Evolutionary conservation across 2,797 vertebrate species (phyloP), one percentile per base, ranked within the genome.

Genomic region (Spondyliosoma cantharus): DNA sequence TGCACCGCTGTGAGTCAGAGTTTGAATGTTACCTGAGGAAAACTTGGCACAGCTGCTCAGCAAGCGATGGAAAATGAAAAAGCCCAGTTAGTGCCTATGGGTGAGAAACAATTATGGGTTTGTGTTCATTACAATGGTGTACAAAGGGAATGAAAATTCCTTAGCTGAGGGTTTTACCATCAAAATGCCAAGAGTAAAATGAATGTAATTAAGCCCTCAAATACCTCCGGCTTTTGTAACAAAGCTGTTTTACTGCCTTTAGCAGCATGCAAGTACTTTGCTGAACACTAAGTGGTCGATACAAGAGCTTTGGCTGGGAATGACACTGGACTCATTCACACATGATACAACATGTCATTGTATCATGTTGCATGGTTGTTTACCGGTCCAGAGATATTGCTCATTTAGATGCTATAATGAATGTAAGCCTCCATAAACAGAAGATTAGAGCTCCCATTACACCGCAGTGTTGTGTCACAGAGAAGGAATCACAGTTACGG

Each of bases 51-150:
- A 17, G 82, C 80, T 71, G 79, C 89, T 87, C 74, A 89, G 90
- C 77, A 19, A 88, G 82, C 13, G 22, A 88, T 91, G 92, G 91
- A 94, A 93, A 93, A 92, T 92, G 86, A 87, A 93, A 92, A 92
- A 87, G 84, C 78, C 71, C 71, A 77, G 83, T 86, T 84, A 89
- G 84, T 88, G 91, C 92, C 91, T 86, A 81, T 88, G 92, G 91
- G 91, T 93, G 91, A 90, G 92, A 93, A 94, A 93, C 90, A 92
- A 93, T 93, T 93, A 95, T 86, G 87, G 91, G 84, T 89, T 92
- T 93, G 85, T 86, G 83, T 91, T 92, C 88, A 93, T 93, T 91
- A 92, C 93, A 93, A 92, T 90, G 80, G 75, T 74, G 82, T 84
- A 91, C 90, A 93, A 94, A 94, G 89, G 86, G 84, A 92, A 90